Conservation (phyloP, 2,797 vertebrate species). For the Hemitrygon akajei region DNA sequence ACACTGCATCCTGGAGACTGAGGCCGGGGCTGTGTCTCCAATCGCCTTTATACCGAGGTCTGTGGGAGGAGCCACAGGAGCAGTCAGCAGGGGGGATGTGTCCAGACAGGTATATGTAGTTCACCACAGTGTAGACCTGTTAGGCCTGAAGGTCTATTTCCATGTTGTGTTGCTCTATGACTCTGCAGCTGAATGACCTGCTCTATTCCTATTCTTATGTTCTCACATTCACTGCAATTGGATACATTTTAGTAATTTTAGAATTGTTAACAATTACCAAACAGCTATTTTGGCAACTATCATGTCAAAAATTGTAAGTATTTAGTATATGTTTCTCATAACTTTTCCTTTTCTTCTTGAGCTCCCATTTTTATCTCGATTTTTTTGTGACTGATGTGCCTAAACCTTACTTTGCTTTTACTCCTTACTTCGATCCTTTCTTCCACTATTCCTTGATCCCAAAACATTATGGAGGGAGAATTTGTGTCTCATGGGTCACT, state of each 20-base stretch:
- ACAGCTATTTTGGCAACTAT: background rate
- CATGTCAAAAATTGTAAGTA: background rate
- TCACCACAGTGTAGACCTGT: too few species aligned
- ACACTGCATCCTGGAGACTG: too few species aligned
- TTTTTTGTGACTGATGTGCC: background rate
- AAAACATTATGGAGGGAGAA: background rate
- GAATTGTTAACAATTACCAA: background rate
- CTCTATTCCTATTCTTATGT: too few species aligned
- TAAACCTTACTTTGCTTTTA: background rate
- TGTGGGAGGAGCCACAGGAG: too few species aligned
- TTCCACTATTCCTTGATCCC: background rate
- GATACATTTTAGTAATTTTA: background rate
- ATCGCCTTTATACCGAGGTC: too few species aligned
- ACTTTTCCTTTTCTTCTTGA: background rate
- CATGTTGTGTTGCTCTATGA: too few species aligned
- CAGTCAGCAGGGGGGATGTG: too few species aligned
- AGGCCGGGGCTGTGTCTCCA: too few species aligned
- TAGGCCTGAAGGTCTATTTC: too few species aligned
- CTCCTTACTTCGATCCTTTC: background rate
- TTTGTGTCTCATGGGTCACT: background rate
- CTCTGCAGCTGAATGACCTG: too few species aligned
- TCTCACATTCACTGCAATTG: too few species aligned
- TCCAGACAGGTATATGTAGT: too few species aligned
- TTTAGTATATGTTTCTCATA: background rate
- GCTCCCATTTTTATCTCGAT: background rate